A percentile compares a stretch with the other conserved stretches of the same genome.
These are phyloP conservation scores for Chrysolina oricalcia DNA, from an alignment of 2,888 invertebrate genomes.

Conservation along the genomic window DNA sequence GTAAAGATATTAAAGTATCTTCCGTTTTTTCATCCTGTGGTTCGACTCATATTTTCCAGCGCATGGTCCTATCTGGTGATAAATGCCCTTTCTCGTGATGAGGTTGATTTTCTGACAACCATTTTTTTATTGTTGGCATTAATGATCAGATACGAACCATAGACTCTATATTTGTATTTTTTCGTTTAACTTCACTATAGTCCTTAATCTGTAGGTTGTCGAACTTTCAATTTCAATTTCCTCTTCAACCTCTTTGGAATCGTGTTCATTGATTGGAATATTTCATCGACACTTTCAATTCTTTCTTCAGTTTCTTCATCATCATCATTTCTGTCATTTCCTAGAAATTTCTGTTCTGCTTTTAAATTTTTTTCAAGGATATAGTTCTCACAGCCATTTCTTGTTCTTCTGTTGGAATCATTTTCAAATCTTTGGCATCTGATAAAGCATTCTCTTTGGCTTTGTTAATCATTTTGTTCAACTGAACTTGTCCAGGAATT, in stretches of 20 bases:
- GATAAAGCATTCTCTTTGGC: background rate
- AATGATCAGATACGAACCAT: background rate
- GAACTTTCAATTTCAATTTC: background rate
- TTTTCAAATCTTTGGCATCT: slow-evolving; percentile 1
- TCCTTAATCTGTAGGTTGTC: background rate
- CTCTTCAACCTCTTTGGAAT: no score
- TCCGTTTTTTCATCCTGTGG: background rate
- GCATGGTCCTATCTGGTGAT: background rate
- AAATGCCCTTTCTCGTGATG: background rate
- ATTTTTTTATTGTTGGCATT: slow-evolving; percentile 2
- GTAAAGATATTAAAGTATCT: background rate
- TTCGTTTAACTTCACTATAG: background rate
- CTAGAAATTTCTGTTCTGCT: background rate
- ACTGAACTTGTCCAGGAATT: background rate
- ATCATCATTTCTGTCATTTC: background rate
- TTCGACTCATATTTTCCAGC: background rate
- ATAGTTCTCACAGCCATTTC: slow-evolving; percentile 4
- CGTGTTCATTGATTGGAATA: no score
- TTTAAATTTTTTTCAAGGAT: background rate
- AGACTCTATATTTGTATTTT: background rate
- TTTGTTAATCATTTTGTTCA: background rate
- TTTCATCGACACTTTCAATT: no score
- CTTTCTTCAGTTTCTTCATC: no score
- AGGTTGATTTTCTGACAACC: slow-evolving; percentile 1
- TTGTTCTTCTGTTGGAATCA: slow-evolving; percentile 2